A percentile compares a stretch with the other conserved stretches of the same genome.
Conservation (phyloP, 1,140 invertebrate genomes). For the Rhagoletis zephyria region DNA sequence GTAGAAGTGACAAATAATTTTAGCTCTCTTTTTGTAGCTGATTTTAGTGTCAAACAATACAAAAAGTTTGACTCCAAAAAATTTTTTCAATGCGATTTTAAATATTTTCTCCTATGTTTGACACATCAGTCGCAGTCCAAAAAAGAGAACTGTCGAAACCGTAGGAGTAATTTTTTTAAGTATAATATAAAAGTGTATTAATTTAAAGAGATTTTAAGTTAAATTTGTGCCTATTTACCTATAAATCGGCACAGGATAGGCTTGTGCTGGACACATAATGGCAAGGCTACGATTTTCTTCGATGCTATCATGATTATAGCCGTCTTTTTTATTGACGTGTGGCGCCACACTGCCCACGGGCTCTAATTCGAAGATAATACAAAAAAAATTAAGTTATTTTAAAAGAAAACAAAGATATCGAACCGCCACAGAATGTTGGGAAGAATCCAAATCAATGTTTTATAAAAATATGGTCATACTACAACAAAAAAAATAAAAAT, state of each 20-base stretch:
- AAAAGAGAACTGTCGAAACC: no score
- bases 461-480: no score
- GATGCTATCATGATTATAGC: conserved; percentile 79
- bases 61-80: no score
- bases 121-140: no score
- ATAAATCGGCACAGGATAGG: conserved; percentile 78
- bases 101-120: no score
- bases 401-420: background rate
- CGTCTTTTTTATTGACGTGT: conserved; percentile 82
- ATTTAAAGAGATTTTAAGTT: background rate
- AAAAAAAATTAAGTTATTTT: conserved; percentile 13
- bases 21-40: no score
- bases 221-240: conserved; percentile 74
- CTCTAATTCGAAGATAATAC: conserved; percentile 75
- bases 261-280: conserved; percentile 79
- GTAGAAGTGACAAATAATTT: no score
- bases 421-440: conserved; percentile 52
- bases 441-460: conserved; percentile 64
- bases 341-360: conserved; percentile 84
- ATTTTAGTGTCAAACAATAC: no score
- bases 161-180: no score
- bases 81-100: no score
- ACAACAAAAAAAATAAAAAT: no score
- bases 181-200: no score
- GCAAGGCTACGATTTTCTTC: conserved; percentile 73